Conservation (phyloP, 2,888 invertebrate genomes). For the Alloplasta piceator region DNA sequence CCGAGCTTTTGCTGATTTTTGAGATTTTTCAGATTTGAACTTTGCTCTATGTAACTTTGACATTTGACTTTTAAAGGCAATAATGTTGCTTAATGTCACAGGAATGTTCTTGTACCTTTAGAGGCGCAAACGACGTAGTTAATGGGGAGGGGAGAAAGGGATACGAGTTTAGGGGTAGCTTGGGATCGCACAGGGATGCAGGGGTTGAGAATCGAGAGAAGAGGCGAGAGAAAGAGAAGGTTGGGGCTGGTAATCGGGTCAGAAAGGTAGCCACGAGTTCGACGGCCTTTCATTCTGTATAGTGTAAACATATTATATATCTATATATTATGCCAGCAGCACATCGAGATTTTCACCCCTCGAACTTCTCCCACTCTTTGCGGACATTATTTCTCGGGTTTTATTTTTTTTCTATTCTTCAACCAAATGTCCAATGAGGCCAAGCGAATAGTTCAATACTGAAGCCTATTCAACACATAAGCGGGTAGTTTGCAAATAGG, state of each 20-base stretch:
- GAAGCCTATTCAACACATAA: too few relatives aligned
- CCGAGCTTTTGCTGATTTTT: too few relatives aligned
- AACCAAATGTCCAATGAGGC: conserved; percentile 57
- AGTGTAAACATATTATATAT: neutral
- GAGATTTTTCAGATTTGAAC: too few relatives aligned
- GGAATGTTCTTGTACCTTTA: too few relatives aligned
- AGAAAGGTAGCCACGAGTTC: conserved; percentile 70
- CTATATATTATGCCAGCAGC: conserved; percentile 1
- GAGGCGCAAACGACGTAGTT: neutral
- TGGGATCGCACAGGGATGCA: conserved; percentile 57
- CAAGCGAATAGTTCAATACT: conserved; percentile 45
- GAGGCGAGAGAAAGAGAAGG: conserved; percentile 1
- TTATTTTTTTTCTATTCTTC: conserved; percentile 20
- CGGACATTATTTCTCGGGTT: conserved; percentile 1
- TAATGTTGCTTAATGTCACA: too few relatives aligned
- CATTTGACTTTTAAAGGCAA: too few relatives aligned
- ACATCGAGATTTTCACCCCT: conserved; percentile 27
- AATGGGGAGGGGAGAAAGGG: neutral
- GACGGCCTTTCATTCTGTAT: conserved; percentile 61
- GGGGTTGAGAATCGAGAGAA: conserved; percentile 24
- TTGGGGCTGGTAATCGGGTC: conserved; percentile 72
- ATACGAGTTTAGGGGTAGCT: conserved; percentile 52
- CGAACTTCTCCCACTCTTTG: conserved; percentile 31
- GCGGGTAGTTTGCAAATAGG: too few relatives aligned
- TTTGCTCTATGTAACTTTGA: too few relatives aligned